Evolutionary conservation across 2,797 vertebrate genomes (phyloP), one percentile per base, ranked within the genome.

Genomic region (Apogon talboti): DNA sequence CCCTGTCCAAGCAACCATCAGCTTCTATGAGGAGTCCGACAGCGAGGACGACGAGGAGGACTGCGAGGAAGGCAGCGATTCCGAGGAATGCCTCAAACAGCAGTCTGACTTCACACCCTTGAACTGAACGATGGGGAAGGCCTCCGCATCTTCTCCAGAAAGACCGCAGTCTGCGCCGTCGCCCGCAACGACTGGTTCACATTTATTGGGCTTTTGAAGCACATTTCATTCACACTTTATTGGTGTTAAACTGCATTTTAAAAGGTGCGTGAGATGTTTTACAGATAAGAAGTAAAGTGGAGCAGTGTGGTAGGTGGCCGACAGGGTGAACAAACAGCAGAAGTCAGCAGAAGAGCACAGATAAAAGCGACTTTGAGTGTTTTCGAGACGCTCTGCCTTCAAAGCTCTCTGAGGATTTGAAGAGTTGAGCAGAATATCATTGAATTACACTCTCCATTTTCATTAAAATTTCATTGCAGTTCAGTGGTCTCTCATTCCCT

Each of bases 1-100:
- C 83, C 95, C 95, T 0, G 86, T 95, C 19, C 95, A 96, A 79
- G 95, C 95, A 21, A 95, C 95, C 14, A 95, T 96, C 84, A 94
- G 87, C 80, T 90, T 96, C 57, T 96, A 95, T 0, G 93, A 95
- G 0, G 94, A 95, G 45, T 95, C 93, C 0, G 84, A 93, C 61
- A 90, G 86, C 6, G 92, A 93, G 37, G 87, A 85, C 14, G 94
- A 92, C 1, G 86, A 91, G 0, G 88, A 89, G 0, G 81, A 88
- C 42, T 80, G 82, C 9, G 85, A 84, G 24, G 85, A 88, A 30
- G 84, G 88, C 1, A 72, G 59, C 0, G 48, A 82, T 2, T 48
- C 43, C 0, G 63, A 85, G 1, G 62, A 83, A 54, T 60, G 58
- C 49, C 14, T 71, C n/a, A 90, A 86, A 54, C 60, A 42, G 10